Evolutionary conservation across 1,140 invertebrate species (phyloP).

Genomic region (Drosophila orena): DNA sequence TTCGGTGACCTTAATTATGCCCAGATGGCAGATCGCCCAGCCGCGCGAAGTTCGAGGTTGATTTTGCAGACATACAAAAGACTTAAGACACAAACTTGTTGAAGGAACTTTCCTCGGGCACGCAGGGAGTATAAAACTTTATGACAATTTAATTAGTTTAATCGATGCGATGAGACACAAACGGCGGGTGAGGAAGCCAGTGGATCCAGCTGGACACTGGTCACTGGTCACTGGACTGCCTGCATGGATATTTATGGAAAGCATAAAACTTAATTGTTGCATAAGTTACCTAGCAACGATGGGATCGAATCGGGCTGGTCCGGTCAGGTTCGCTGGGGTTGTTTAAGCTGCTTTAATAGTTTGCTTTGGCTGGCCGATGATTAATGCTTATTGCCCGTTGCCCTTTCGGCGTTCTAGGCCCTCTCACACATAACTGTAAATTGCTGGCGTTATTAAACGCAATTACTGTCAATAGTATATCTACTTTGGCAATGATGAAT

Average conservation of each 20-base stretch:
- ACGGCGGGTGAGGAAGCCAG: neutral
- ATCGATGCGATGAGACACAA: conserved; percentile 70
- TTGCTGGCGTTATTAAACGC: conserved; percentile 70
- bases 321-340: neutral
- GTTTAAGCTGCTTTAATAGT: conserved; percentile 59
- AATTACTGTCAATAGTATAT: conserved; percentile 77
- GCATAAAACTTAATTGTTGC: conserved; percentile 79
- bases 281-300: conserved; percentile 63
- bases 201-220: neutral
- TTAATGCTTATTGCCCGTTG: conserved; percentile 65
- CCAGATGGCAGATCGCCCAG: conserved; percentile 16
- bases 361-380: conserved; percentile 57
- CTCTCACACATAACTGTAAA: conserved; percentile 67
- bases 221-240: conserved; percentile 21
- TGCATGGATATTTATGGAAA: conserved; percentile 68
- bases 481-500: conserved; percentile 62
- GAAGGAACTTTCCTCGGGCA: conserved; percentile 14
- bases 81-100: conserved; percentile 57
- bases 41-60: conserved; percentile 1
- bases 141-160: conserved; percentile 82
- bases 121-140: conserved; percentile 44
- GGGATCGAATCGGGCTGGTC: conserved; percentile 11
- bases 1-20: conserved; percentile 53
- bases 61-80: conserved; percentile 38
- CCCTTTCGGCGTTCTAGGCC: conserved; percentile 43